Base-by-base conservation (phyloP, 53 echinoderm and acorn worm species). In the Actinopyga echinites region DNA sequence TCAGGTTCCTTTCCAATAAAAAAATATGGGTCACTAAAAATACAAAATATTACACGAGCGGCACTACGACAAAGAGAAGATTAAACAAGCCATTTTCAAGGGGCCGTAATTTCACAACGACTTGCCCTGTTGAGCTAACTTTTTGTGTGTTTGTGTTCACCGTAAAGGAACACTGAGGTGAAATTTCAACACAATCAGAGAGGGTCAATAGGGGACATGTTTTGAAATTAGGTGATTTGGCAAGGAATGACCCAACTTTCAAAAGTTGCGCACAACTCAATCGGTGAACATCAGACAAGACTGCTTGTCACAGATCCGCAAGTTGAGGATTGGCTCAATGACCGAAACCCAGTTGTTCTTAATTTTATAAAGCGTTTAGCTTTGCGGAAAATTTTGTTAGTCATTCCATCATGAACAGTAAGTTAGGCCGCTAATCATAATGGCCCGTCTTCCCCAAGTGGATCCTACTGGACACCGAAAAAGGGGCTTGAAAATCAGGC, bases 351-450 rank as follows among this genome's bases (percentile, higher is more conserved):
- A 25, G 57, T 79, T 53, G 32, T 79, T 26, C 17, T 30, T 3
- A 31, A 34, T 29, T 79, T 79, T 31, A 6, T 79, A 23, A 32
- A 79, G 15, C 40, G 4, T 8, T 40, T 21, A 35, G 37, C 20
- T 75, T 75, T 44, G 25, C 29, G 5, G 75, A 75, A 45, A 75
- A 75, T 59, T 4, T 59, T 59, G 22, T 59, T 23, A 10, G n/a
- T 22, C 37, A 75, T 21, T 75, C 75, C 37, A n/a, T 75, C 5
- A n/a, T 33, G 3, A 38, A 37, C n/a, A 75, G 75, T 45, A 75
- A 75, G 25, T 20, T 45, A 20, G 13, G n/a, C 20, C 11, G 74
- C 43, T 17, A 73, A 73, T 35, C 20, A 13, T 12, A 73, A 73
- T 33, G 74, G 75, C n/a, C 11, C 5, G 4, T 49, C 75, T 24